A percentile compares a stretch with the other conserved stretches of the same genome.
Conservation (phyloP, 2,113 vertebrate species). For the Phycodurus eques region DNA sequence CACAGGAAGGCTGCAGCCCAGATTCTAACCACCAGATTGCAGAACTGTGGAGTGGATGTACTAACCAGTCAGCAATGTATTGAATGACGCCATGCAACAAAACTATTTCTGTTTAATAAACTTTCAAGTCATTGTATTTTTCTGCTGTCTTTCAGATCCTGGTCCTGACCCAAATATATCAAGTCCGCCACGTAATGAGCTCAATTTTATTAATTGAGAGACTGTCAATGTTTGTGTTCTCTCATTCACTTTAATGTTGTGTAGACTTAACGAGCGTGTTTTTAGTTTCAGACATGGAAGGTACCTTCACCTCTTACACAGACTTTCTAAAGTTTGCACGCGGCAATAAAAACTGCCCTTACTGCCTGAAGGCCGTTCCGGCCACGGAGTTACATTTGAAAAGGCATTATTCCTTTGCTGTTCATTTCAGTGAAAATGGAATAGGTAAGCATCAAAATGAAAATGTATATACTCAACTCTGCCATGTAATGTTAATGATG, state of each 20-base stretch:
- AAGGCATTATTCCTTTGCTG: constrained; percentile 14
- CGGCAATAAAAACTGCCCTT: constrained; percentile 10
- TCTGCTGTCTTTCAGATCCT: too few relatives aligned
- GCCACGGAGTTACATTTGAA: constrained; percentile 21
- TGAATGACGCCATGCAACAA: too few relatives aligned
- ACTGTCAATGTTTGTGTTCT: not conserved
- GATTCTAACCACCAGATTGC: too few relatives aligned
- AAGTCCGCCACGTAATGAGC: too few relatives aligned
- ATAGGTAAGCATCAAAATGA: constrained; percentile 5
- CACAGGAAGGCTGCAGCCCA: too few relatives aligned
- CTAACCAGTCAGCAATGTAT: too few relatives aligned
- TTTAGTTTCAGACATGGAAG: constrained; percentile 5
- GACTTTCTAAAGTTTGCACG: constrained; percentile 14
- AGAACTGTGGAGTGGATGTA: too few relatives aligned
- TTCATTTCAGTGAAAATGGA: constrained; percentile 11
- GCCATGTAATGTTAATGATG: not conserved
- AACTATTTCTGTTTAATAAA: too few relatives aligned
- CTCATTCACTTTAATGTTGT: not conserved
- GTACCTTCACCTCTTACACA: constrained; percentile 5
- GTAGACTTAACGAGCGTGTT: not conserved
- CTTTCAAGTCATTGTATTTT: too few relatives aligned
- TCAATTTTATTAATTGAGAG: too few relatives aligned
- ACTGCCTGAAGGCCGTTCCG: constrained; percentile 20
- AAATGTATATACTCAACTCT: too few relatives aligned
- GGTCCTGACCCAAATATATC: too few relatives aligned